Evolutionary conservation across 2,888 invertebrate genomes (phyloP).

Genomic region (Myathropa florea): DNA sequence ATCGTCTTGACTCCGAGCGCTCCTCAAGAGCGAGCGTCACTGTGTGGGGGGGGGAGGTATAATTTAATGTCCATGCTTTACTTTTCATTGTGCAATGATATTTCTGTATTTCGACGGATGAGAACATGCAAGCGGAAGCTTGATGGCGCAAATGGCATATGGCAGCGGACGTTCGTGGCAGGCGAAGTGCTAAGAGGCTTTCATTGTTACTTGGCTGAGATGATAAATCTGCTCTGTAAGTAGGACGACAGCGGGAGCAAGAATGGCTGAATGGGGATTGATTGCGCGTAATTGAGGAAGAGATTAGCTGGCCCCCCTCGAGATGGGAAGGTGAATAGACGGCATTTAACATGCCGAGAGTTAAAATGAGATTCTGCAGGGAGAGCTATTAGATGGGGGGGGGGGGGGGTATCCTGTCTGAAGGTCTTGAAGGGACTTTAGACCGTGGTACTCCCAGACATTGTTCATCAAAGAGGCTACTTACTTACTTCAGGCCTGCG

Average conservation of each 20-base stretch:
- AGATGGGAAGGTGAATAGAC: background rate
- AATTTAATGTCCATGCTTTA: conserved; percentile 63
- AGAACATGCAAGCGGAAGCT: conserved; percentile 56
- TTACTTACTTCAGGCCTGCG: no score
- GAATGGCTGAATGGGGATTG: background rate
- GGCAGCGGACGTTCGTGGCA: conserved; percentile 16
- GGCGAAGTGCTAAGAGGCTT: conserved; percentile 21
- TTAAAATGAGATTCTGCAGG: no score
- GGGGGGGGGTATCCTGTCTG: no score
- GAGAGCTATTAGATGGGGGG: no score
- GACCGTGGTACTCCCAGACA: no score
- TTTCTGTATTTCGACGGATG: conserved; percentile 60
- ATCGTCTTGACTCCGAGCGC: background rate
- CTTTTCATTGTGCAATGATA: conserved; percentile 55
- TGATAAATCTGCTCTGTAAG: conserved; percentile 49
- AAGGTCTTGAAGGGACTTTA: no score
- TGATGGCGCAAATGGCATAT: conserved; percentile 33
- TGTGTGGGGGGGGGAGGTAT: no score
- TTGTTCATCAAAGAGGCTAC: no score
- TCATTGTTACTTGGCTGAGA: conserved; percentile 46
- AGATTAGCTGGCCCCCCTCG: background rate
- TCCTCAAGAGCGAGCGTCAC: conserved; percentile 18
- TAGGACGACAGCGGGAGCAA: conserved; percentile 13
- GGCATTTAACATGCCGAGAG: no score
- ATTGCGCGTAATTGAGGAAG: background rate